Percentiles rank a stretch among this genome's conserved stretches.
These are phyloP conservation scores for Hyposoter didymator DNA, from an alignment of 2,888 invertebrate genomes.

Conservation along the genomic window DNA sequence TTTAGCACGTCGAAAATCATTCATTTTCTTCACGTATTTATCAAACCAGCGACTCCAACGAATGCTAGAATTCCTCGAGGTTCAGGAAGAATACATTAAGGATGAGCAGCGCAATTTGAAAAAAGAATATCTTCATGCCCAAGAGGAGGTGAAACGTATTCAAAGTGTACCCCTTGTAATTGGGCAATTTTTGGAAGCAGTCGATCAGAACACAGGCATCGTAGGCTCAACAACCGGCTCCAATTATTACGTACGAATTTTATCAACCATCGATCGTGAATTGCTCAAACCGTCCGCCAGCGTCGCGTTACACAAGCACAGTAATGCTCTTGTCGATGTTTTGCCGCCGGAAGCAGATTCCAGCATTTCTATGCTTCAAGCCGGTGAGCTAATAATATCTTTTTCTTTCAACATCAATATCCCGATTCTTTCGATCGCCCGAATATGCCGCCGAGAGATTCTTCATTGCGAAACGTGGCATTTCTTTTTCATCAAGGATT, in stretches of 20 bases:
- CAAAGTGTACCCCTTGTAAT: constrained; percentile 99
- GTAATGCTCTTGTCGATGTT: constrained; percentile 99
- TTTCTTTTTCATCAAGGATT: too few species aligned
- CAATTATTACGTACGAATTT: constrained; percentile 99
- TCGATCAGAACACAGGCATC: constrained; percentile 99
- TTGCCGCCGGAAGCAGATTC: constrained; percentile 99
- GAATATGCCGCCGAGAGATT: not conserved
- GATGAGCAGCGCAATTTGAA: constrained; percentile 99
- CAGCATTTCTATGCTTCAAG: constrained; percentile 98
- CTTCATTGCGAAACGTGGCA: too few species aligned
- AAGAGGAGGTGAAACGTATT: constrained; percentile 98
- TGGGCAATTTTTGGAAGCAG: constrained; percentile 99
- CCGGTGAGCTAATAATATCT: constrained; percentile 87
- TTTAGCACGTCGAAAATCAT: not conserved
- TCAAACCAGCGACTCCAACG: constrained; percentile 94
- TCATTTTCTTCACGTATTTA: constrained; percentile 7
- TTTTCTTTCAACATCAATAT: not conserved
- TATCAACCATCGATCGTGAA: constrained; percentile 99
- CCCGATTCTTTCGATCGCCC: constrained; percentile 16
- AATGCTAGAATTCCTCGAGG: constrained; percentile 98
- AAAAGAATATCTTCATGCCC: constrained; percentile 99
- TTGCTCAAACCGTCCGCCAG: constrained; percentile 98
- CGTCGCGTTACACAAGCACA: constrained; percentile 99
- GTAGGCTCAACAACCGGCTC: constrained; percentile 99
- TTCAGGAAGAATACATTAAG: constrained; percentile 99